Evolutionary conservation across 2,113 vertebrate species (phyloP).

Genomic region (Xenus cinereus): DNA sequence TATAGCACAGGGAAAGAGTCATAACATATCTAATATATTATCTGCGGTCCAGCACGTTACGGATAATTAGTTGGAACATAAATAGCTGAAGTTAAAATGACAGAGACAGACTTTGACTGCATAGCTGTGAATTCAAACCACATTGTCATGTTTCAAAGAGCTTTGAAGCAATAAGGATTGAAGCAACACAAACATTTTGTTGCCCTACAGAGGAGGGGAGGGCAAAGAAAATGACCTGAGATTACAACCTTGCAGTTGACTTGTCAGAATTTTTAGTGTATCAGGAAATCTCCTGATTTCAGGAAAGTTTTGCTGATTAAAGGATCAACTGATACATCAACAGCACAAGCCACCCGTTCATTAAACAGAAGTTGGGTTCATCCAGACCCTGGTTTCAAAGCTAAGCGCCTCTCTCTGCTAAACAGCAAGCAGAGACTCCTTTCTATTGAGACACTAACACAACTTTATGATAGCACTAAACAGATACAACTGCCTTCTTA

Average conservation of each 20-base stretch:
- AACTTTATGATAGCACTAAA: conserved; percentile 36
- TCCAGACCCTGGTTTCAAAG: neutral
- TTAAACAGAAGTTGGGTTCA: neutral
- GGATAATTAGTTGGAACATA: conserved; percentile 33
- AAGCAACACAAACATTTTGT: neutral
- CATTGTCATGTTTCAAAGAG: neutral
- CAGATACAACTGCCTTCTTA: conserved; percentile 9
- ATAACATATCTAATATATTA: neutral
- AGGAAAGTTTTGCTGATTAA: neutral
- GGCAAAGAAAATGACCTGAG: neutral
- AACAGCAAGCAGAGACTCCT: neutral
- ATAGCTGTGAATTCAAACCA: neutral
- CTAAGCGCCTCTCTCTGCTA: neutral
- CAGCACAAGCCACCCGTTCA: neutral
- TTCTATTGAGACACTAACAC: neutral
- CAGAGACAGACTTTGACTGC: neutral
- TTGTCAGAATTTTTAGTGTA: neutral
- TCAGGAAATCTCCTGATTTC: neutral
- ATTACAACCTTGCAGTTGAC: neutral
- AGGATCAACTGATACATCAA: neutral
- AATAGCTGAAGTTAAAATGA: conserved; percentile 45
- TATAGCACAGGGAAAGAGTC: conserved; percentile 6
- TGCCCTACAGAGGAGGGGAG: neutral
- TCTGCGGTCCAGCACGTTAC: neutral
- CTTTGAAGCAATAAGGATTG: neutral